A percentile compares a stretch with the other conserved stretches of the same genome.
phyloP scores from a whole-genome alignment of 2,888 invertebrate species.

The Synergus umbraculus region DNA sequence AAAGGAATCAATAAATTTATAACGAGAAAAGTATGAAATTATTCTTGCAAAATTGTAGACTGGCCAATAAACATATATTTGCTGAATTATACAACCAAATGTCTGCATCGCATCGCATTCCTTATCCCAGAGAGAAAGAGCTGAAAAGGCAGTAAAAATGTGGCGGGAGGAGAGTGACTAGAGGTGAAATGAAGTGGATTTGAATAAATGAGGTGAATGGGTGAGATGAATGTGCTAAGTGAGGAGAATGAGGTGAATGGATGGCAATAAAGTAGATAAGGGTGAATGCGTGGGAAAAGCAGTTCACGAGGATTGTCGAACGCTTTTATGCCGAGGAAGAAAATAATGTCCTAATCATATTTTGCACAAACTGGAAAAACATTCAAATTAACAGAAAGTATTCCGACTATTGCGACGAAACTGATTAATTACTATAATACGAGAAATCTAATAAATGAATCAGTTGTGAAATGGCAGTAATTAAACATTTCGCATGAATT shows the following conservation, averaged over 20 bases:
- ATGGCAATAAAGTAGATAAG: neutral
- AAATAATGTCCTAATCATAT: neutral
- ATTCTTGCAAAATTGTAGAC: too few species aligned
- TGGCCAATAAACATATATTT: too few species aligned
- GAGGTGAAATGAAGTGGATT: conserved; percentile 7
- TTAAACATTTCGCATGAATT: neutral
- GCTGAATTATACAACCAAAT: neutral
- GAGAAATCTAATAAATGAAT: neutral
- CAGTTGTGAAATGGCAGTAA: neutral
- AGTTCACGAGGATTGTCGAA: neutral
- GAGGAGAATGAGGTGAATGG: neutral
- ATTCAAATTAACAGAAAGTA: neutral
- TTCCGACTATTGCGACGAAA: neutral
- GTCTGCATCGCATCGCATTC: neutral
- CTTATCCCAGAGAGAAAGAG: neutral
- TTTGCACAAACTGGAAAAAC: neutral
- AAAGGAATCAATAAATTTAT: neutral
- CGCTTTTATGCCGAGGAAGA: neutral
- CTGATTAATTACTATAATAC: neutral
- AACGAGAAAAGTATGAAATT: neutral
- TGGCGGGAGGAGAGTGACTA: neutral
- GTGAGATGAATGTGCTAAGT: neutral
- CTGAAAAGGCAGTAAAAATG: neutral
- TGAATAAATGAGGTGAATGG: conserved; percentile 7
- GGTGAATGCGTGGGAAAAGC: conserved; percentile 4